A percentile compares a stretch with the other conserved stretches of the same genome.
phyloP scores from a whole-genome alignment of 2,113 vertebrate genomes.

The Hemiprocne comata region DNA sequence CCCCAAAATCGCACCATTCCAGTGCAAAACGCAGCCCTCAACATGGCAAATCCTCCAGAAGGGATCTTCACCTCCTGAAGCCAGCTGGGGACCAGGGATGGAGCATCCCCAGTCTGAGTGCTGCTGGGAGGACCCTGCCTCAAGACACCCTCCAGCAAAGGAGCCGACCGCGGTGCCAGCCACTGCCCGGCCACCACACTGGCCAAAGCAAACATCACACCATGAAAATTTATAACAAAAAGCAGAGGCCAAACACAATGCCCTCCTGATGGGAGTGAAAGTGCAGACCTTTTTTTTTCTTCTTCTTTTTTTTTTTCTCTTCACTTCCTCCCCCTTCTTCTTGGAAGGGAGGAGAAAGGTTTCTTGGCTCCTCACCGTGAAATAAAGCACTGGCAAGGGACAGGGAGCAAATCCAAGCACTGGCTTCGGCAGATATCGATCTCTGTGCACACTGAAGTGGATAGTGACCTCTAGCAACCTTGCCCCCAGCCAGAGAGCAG shows the following conservation, averaged over 20 bases:
- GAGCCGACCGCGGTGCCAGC: accelerated
- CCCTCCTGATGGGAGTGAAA: neutral
- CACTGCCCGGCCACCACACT: accelerated
- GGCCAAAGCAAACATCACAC: conserved; percentile 29
- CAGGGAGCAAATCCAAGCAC: neutral
- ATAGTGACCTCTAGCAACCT: neutral
- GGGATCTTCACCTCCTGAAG: neutral
- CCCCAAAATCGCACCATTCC: accelerated
- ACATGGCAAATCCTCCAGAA: accelerated
- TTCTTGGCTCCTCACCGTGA: neutral
- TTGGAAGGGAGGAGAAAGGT: neutral
- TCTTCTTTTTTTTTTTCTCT: too few species aligned
- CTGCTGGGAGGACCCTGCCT: neutral
- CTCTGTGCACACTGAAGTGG: neutral
- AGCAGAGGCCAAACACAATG: conserved; percentile 24
- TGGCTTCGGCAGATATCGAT: neutral
- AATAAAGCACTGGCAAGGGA: neutral
- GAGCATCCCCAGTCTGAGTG: neutral
- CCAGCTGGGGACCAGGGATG: accelerated
- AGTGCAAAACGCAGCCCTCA: accelerated
- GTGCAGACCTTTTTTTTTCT: neutral
- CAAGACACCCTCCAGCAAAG: accelerated
- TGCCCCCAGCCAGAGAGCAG: neutral
- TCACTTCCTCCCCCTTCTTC: neutral
- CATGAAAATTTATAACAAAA: conserved; percentile 42